A percentile compares a stretch with the other conserved stretches of the same genome.
phyloP scores from a whole-genome alignment of 1,140 invertebrate genomes.

The Gryllus bimaculatus region DNA sequence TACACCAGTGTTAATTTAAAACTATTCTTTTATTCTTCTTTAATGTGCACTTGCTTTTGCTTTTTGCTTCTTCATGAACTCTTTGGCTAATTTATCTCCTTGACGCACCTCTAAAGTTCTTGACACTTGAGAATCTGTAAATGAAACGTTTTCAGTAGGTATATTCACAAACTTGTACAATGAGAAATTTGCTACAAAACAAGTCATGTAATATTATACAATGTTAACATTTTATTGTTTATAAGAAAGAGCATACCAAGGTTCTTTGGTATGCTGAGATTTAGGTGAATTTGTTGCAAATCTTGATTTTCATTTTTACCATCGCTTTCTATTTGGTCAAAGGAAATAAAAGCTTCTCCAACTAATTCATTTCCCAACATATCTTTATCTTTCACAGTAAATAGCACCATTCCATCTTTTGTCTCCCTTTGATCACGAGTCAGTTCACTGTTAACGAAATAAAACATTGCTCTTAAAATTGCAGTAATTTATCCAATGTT shows the following conservation, averaged over 20 bases:
- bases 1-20: no score
- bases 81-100: slow-evolving; percentile 81
- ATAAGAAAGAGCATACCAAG: slow-evolving; percentile 45
- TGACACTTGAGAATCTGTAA: slow-evolving; percentile 65
- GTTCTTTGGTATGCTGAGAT: slow-evolving; percentile 66
- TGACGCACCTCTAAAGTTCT: slow-evolving; percentile 70
- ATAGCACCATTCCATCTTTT: slow-evolving; percentile 66
- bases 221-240: background rate
- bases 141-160: slow-evolving; percentile 24
- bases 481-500: slow-evolving; percentile 6
- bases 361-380: slow-evolving; percentile 88
- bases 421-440: slow-evolving; percentile 58
- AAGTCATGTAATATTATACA: background rate
- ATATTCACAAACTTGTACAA: background rate
- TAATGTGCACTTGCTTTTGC: slow-evolving; percentile 36
- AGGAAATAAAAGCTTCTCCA: slow-evolving; percentile 80
- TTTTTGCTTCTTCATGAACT: slow-evolving; percentile 78
- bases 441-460: slow-evolving; percentile 31
- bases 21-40: no score
- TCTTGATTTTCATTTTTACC: slow-evolving; percentile 41
- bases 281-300: slow-evolving; percentile 67
- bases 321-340: slow-evolving; percentile 56
- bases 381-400: slow-evolving; percentile 93
- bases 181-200: slow-evolving; percentile 16
- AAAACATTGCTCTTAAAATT: background rate